Conservation (phyloP, 2,888 invertebrate species). For the Aricia artaxerxes region DNA sequence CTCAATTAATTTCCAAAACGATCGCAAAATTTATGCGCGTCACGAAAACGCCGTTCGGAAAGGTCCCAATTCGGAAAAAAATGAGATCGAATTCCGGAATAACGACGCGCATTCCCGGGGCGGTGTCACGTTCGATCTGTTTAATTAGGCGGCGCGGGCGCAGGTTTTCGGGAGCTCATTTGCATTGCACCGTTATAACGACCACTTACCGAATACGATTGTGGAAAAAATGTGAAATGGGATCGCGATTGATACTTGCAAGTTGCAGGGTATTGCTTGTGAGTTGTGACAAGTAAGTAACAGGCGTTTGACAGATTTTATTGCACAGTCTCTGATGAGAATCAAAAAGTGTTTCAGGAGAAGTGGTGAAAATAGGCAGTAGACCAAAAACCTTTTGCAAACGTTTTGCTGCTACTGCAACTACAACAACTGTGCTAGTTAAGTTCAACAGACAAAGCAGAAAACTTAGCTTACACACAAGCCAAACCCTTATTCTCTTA, state of each 20-base stretch:
- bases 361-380: too few species aligned
- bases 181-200: constrained; percentile 25
- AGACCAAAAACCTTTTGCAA: too few species aligned
- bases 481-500: too few species aligned
- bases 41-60: constrained; percentile 9
- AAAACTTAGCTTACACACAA: too few species aligned
- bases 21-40: constrained; percentile 5
- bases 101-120: constrained; percentile 60
- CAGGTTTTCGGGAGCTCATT: constrained; percentile 40
- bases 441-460: too few species aligned
- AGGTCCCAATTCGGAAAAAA: constrained; percentile 40
- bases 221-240: constrained; percentile 1
- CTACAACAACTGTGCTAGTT: too few species aligned
- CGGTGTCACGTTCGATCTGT: constrained; percentile 41
- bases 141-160: constrained; percentile 44
- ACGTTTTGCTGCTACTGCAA: too few species aligned
- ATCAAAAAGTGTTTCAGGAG: neutral
- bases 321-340: neutral
- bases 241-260: neutral
- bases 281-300: neutral
- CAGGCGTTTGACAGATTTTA: neutral
- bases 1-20: neutral
- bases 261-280: too few species aligned
- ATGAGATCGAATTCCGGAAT: constrained; percentile 71
- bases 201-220: neutral